Conservation (phyloP, 2,797 vertebrate genomes). For the Ptychobarbus kaznakovi region DNA sequence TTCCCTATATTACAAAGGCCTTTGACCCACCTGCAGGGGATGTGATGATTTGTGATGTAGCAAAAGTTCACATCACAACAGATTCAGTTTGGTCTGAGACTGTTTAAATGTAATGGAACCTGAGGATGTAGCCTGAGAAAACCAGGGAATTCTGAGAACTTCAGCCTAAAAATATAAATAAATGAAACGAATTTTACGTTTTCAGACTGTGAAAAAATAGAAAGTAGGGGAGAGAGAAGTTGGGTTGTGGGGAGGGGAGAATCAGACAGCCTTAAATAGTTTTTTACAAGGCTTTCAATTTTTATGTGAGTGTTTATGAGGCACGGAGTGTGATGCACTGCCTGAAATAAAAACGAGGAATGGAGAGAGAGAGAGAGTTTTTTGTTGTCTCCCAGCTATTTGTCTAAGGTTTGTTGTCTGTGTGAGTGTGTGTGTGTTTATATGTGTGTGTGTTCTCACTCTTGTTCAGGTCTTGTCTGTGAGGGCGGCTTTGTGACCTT, state of each 20-base stretch:
- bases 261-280: constrained; percentile 26
- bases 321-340: constrained; percentile 27
- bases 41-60: constrained; percentile 1
- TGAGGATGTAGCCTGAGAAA: background rate
- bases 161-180: background rate
- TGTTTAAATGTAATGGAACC: background rate
- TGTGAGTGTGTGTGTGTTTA: background rate
- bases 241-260: background rate
- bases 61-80: background rate
- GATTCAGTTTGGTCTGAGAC: background rate
- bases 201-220: background rate
- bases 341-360: background rate
- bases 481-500: constrained; percentile 64
- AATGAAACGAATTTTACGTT: background rate
- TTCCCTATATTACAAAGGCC: background rate
- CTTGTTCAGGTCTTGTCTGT: constrained; percentile 17
- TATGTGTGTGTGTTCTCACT: background rate
- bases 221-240: background rate
- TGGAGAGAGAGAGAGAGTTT: background rate
- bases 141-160: background rate
- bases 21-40: constrained; percentile 12
- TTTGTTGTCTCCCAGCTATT: background rate
- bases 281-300: constrained; percentile 29
- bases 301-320: constrained; percentile 29
- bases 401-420: constrained; percentile 1